Conservation (phyloP, 2,888 invertebrate genomes). For the Molanna angustata region DNA sequence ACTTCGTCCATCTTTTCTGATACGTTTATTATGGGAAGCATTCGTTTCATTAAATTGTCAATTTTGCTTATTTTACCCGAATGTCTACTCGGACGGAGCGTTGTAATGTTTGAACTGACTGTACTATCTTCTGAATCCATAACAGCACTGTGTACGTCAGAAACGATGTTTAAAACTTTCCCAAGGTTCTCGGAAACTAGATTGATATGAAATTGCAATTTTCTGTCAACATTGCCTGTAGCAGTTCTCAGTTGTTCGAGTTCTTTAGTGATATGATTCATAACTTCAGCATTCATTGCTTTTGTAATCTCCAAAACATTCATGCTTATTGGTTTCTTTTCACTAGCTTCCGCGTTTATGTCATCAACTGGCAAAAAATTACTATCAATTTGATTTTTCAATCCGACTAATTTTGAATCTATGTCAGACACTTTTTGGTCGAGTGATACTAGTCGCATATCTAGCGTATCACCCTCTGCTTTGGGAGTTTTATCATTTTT, state of each 20-base stretch:
- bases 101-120: conserved; percentile 55
- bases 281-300: conserved; percentile 76
- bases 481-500: conserved; percentile 36
- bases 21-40: conserved; percentile 80
- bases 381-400: conserved; percentile 81
- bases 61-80: conserved; percentile 67
- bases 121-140: conserved; percentile 68
- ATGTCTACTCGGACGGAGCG: conserved; percentile 55
- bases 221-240: conserved; percentile 75
- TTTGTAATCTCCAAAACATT: conserved; percentile 81
- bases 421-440: conserved; percentile 84
- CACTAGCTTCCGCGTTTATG: conserved; percentile 83
- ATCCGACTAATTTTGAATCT: conserved; percentile 70
- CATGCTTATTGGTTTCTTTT: conserved; percentile 81
- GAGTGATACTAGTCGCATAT: conserved; percentile 65
- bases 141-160: conserved; percentile 79
- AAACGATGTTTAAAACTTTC: conserved; percentile 73
- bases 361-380: conserved; percentile 79
- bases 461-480: conserved; percentile 52
- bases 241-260: conserved; percentile 74
- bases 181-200: conserved; percentile 79
- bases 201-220: conserved; percentile 81
- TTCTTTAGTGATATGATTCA: conserved; percentile 78
- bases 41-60: conserved; percentile 76
- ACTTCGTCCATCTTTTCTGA: conserved; percentile 91